These are phyloP conservation scores for Magallana gigas DNA, from an alignment of 1,140 invertebrate genomes.

Conservation along the genomic window DNA sequence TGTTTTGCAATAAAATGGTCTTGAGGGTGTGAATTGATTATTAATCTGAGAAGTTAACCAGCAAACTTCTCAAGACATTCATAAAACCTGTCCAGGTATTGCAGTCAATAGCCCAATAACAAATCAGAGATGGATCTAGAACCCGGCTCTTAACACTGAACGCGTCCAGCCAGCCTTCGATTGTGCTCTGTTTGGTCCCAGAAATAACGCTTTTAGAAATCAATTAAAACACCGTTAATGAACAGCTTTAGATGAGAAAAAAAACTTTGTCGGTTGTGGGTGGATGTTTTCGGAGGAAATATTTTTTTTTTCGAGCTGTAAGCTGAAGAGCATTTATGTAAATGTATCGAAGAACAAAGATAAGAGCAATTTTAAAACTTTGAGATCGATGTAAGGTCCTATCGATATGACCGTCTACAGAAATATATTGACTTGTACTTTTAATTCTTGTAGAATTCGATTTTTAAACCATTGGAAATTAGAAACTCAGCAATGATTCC, in stretches of 20 bases:
- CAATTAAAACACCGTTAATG: not conserved
- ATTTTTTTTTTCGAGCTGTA: not conserved
- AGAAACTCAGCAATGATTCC: not conserved
- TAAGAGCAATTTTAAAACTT: no score
- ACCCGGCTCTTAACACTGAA: not conserved
- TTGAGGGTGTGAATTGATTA: not conserved
- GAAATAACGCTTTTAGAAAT: conserved; percentile 3
- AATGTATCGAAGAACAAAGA: no score
- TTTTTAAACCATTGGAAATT: not conserved
- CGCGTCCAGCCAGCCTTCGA: not conserved
- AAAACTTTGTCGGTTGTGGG: not conserved
- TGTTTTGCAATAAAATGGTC: not conserved
- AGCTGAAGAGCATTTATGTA: not conserved
- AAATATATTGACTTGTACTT: conserved; percentile 10
- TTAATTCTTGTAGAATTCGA: not conserved
- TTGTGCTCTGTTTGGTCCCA: not conserved
- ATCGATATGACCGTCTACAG: not conserved
- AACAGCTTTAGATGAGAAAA: not conserved
- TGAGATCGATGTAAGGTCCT: no score
- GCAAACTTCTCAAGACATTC: conserved; percentile 9
- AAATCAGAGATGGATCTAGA: not conserved
- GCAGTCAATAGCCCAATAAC: not conserved
- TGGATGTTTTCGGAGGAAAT: not conserved
- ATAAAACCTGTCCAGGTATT: not conserved
- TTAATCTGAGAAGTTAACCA: not conserved